A percentile compares a stretch with the other conserved stretches of the same genome.
Evolutionary conservation across 2,113 vertebrate genomes (phyloP).

Genomic region (Atlantisia rogersi): DNA sequence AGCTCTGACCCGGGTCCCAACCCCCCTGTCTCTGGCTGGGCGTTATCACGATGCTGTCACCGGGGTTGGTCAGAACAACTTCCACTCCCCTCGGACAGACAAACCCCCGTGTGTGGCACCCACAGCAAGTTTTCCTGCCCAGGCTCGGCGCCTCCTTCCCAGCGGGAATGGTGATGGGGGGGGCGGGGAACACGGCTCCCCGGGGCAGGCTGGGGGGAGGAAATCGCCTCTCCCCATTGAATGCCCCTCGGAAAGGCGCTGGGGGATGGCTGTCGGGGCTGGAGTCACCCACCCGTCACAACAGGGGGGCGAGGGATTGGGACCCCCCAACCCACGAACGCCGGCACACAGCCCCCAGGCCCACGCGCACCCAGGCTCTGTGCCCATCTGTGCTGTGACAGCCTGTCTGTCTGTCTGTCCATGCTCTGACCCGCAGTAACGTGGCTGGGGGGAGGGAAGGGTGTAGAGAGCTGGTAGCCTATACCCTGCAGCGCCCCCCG

Average conservation of each 20-base stretch:
- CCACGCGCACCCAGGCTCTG: background rate
- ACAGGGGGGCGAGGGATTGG: background rate
- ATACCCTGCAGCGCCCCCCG: too few species aligned
- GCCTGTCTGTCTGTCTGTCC: background rate
- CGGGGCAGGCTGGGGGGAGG: background rate
- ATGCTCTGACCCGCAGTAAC: background rate
- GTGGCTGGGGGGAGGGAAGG: too few species aligned
- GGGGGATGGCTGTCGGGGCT: background rate
- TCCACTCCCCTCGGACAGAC: background rate
- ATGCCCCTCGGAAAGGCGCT: rapidly evolving
- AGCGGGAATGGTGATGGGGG: rapidly evolving
- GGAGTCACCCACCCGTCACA: background rate
- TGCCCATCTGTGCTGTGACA: background rate
- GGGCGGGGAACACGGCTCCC: background rate
- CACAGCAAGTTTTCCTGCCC: background rate
- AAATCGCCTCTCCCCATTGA: rapidly evolving
- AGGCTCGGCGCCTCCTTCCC: rapidly evolving
- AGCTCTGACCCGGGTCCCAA: background rate
- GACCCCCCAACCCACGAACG: background rate
- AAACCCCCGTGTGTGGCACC: rapidly evolving
- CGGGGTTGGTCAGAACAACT: background rate
- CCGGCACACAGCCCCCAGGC: background rate
- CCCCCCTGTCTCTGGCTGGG: rapidly evolving
- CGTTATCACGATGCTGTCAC: rapidly evolving
- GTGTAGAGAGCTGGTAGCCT: too few species aligned